phyloP scores from a whole-genome alignment of 2,797 vertebrate genomes.

The Platyrinchus mystaceus region DNA sequence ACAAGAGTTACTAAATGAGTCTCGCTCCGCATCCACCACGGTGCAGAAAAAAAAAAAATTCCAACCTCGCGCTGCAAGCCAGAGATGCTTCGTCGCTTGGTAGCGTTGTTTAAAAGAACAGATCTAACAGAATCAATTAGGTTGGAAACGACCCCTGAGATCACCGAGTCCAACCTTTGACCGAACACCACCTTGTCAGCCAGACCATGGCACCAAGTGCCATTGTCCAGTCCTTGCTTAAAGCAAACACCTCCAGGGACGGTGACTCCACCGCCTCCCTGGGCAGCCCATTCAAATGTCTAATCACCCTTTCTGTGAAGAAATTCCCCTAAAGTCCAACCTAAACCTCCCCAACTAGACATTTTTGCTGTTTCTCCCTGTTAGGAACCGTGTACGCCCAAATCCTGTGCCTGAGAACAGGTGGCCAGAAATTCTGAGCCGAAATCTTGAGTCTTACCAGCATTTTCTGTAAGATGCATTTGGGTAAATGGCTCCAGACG shows the following conservation, averaged over 20 bases:
- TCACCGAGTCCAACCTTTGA: neutral
- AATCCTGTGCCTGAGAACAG: neutral
- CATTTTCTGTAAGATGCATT: neutral
- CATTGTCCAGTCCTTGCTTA: neutral
- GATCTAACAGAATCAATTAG: neutral
- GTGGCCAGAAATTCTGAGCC: neutral
- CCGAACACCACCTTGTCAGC: rapidly evolving
- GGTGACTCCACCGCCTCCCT: neutral
- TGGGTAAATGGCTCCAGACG: neutral
- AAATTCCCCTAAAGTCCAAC: rapidly evolving
- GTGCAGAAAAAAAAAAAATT: neutral
- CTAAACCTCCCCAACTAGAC: neutral
- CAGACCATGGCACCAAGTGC: neutral
- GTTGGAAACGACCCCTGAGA: neutral
- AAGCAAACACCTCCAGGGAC: neutral
- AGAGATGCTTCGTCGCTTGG: neutral
- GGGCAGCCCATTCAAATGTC: neutral
- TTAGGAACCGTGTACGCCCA: rapidly evolving
- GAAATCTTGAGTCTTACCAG: rapidly evolving
- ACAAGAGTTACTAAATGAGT: neutral
- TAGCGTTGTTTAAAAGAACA: neutral
- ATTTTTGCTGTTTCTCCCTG: neutral
- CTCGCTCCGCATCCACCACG: neutral
- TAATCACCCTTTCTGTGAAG: too few relatives aligned
- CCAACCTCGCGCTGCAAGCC: neutral